Evolutionary conservation across 2,888 invertebrate species (phyloP).

Genomic region (Pedicia rivosa): DNA sequence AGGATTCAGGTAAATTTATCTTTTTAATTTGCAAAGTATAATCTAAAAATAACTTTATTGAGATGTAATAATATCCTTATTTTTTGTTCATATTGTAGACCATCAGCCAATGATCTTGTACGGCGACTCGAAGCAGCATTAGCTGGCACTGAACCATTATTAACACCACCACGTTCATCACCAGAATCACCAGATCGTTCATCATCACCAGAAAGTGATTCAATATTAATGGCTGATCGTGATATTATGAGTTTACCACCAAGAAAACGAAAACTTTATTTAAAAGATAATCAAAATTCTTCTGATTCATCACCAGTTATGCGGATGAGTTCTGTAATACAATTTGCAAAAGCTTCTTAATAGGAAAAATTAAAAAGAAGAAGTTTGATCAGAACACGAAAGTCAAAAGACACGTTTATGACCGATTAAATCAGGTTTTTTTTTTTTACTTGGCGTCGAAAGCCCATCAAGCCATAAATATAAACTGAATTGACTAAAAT

Average conservation of each 20-base stretch:
- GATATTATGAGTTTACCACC: constrained; percentile 54
- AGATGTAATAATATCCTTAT: not conserved
- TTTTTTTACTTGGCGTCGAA: too few relatives aligned
- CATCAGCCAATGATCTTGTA: constrained; percentile 38
- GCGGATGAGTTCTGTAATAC: constrained; percentile 61
- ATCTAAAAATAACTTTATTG: not conserved
- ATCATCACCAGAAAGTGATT: constrained; percentile 37
- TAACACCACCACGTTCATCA: constrained; percentile 43
- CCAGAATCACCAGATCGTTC: constrained; percentile 34
- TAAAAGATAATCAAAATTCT: constrained; percentile 38
- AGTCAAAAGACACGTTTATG: not conserved
- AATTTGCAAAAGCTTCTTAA: constrained; percentile 61
- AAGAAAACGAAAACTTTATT: constrained; percentile 65
- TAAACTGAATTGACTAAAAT: too few relatives aligned
- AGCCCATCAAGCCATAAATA: too few relatives aligned
- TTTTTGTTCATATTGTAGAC: constrained; percentile 11
- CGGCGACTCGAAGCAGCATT: constrained; percentile 46
- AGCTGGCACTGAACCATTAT: constrained; percentile 34
- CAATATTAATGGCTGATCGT: constrained; percentile 34
- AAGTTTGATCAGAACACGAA: not conserved
- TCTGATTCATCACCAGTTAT: constrained; percentile 20
- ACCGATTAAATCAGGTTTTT: too few relatives aligned
- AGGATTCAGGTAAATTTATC: constrained; percentile 26
- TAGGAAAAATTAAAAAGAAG: constrained; percentile 2
- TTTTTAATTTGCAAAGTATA: too few relatives aligned